Evolutionary conservation across 1,140 invertebrate species (phyloP), one percentile per base, ranked within the genome.

Genomic region (Drosophila mojavensis): DNA sequence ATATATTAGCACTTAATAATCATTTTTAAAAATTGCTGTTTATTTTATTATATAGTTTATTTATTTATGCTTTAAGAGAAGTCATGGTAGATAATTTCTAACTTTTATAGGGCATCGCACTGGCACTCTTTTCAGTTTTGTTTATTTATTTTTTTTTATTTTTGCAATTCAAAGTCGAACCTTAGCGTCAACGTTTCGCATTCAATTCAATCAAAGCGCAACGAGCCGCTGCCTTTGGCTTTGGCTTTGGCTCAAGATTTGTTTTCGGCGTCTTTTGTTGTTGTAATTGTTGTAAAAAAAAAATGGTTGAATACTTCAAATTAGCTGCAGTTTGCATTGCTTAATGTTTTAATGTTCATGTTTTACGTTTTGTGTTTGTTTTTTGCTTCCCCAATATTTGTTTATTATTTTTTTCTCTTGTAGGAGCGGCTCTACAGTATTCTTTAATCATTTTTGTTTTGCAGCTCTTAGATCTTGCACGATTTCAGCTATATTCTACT

Each of bases 151-250:
- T 17, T 17, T 17, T 17, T 17, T 17, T 17, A 0, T 64, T 82
- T 75, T 72, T 24, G 54, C 58, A 60, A 69, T 45, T 71, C 55
- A 10, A 28, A 58, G 28, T 60, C 39, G 24, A 71, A 28, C 62
- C 76, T 67, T 53, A 47, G 48, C 69, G 60, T 81, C 65, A 74
- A 61, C 76, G 80, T 79, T 48, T 78, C 82, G 83, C 72, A 86
- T 86, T 88, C 77, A 74, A 88, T 88, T 88, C 84, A 88, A 88
- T 88, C 83, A 88, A 88, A 88, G 83, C 83, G 83, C 84, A 89
- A 89, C 84, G 76, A 70, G 79, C 72, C 60, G 55, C 55, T 60
- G 81, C 78, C 68, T 81, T 79, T 83, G 76, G 79, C 73, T 83
- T 75, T 60, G 78, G 73, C 68, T 81, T 79, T 83, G 76, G 79